Percentiles rank a stretch among this genome's conserved stretches.
These are phyloP conservation scores for Punctoribates punctum DNA, from an alignment of 2,888 invertebrate species.

Conservation along the genomic window DNA sequence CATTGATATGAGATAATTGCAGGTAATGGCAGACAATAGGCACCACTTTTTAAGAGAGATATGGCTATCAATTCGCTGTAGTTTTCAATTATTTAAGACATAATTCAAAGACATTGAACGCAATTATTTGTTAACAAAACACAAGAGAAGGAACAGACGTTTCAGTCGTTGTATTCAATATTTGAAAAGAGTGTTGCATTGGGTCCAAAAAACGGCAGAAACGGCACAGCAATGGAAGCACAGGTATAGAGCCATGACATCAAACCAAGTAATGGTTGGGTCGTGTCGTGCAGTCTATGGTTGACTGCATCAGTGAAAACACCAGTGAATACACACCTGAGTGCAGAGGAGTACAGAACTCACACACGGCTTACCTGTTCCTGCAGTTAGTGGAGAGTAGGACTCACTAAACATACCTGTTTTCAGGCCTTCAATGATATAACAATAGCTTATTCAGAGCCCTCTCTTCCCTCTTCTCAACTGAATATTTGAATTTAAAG, in stretches of 20 bases:
- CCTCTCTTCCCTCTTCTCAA: background rate
- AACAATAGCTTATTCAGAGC: slow-evolving; percentile 3
- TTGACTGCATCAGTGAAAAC: slow-evolving; percentile 37
- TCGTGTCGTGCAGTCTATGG: slow-evolving; percentile 30
- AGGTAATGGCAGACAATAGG: slow-evolving; percentile 2
- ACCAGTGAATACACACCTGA: slow-evolving; percentile 32
- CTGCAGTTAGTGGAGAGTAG: slow-evolving; percentile 22
- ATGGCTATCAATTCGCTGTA: background rate
- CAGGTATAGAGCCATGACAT: slow-evolving; percentile 34
- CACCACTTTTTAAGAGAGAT: background rate
- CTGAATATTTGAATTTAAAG: background rate
- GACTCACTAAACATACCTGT: slow-evolving; percentile 33
- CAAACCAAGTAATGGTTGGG: slow-evolving; percentile 31
- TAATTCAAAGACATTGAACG: background rate
- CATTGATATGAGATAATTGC: slow-evolving; percentile 52
- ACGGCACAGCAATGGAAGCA: background rate
- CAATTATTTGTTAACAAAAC: too few species aligned
- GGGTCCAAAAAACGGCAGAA: background rate
- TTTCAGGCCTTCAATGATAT: slow-evolving; percentile 24
- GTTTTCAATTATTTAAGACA: slow-evolving; percentile 4
- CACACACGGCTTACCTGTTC: slow-evolving; percentile 10
- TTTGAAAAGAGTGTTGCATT: background rate
- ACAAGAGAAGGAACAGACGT: background rate
- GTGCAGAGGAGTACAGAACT: slow-evolving; percentile 24
- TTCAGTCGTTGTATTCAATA: background rate